A percentile compares a stretch with the other conserved stretches of the same genome.
Evolutionary conservation across 2,113 vertebrate species (phyloP).

Genomic region (Leucopternis melanops): DNA sequence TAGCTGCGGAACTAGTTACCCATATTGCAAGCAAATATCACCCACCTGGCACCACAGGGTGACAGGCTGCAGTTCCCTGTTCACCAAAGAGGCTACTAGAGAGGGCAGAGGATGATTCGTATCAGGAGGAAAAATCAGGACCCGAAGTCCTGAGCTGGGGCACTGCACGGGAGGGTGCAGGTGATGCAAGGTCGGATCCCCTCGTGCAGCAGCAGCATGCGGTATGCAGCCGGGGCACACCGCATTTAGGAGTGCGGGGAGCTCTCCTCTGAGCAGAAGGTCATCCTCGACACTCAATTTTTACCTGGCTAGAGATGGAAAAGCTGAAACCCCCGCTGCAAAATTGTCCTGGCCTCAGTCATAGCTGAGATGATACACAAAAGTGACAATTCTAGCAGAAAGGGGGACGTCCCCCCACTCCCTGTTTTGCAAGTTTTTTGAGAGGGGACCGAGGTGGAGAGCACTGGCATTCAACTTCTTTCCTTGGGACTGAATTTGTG

Average conservation of each 20-base stretch:
- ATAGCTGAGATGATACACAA: no score
- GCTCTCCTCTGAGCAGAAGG: background rate
- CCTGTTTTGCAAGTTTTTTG: background rate
- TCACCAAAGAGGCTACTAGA: background rate
- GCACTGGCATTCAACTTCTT: no score
- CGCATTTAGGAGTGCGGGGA: background rate
- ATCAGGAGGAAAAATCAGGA: background rate
- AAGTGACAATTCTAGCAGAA: background rate
- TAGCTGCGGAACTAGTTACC: background rate
- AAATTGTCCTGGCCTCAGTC: no score
- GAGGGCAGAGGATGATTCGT: background rate
- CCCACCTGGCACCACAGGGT: no score
- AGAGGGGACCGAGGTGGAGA: background rate
- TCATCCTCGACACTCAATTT: fast-evolving
- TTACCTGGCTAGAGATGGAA: background rate
- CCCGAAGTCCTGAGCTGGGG: background rate
- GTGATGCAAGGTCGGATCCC: background rate
- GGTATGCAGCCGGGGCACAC: background rate
- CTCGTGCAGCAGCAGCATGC: background rate
- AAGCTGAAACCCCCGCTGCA: background rate
- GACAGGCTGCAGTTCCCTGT: background rate
- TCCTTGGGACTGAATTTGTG: background rate
- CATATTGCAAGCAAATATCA: background rate
- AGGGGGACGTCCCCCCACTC: background rate
- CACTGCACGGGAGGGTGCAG: background rate